Percentiles rank a stretch among this genome's conserved stretches.
Evolutionary conservation across 2,797 vertebrate species (phyloP).

Genomic region (Margarornis squamiger): DNA sequence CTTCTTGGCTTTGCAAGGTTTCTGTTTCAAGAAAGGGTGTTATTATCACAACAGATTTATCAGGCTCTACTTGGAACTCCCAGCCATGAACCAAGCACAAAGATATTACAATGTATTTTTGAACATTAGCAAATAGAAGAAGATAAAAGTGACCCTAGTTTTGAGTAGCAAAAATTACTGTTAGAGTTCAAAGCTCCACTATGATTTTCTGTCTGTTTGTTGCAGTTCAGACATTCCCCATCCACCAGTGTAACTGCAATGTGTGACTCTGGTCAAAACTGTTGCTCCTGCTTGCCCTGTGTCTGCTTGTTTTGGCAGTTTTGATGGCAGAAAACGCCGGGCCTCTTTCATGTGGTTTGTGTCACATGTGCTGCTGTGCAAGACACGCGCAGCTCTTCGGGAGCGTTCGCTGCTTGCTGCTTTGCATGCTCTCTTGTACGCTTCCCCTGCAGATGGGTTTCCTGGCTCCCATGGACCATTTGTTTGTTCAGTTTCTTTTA

Average conservation of each 20-base stretch:
- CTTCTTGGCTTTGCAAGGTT: background rate
- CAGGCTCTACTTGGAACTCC: background rate
- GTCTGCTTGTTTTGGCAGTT: conserved; percentile 48
- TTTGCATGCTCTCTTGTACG: background rate
- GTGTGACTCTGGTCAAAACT: background rate
- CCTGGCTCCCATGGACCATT: conserved; percentile 1
- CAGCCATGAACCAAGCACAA: background rate
- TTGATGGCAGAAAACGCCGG: background rate
- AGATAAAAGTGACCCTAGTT: background rate
- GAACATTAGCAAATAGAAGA: background rate
- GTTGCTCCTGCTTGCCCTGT: background rate
- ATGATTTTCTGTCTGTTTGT: background rate
- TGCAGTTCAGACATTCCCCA: background rate
- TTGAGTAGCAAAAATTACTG: background rate
- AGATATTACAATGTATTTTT: background rate
- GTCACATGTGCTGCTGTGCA: conserved; percentile 42
- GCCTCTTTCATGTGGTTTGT: conserved; percentile 50
- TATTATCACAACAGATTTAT: background rate
- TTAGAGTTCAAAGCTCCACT: background rate
- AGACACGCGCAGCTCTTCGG: background rate
- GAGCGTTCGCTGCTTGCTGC: background rate
- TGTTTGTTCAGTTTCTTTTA: conserved; percentile 55
- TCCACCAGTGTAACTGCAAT: background rate
- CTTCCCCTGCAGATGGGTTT: conserved; percentile 53
- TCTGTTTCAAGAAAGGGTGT: background rate